phyloP scores from a whole-genome alignment of 2,888 invertebrate species.

The Cantharis rustica region DNA sequence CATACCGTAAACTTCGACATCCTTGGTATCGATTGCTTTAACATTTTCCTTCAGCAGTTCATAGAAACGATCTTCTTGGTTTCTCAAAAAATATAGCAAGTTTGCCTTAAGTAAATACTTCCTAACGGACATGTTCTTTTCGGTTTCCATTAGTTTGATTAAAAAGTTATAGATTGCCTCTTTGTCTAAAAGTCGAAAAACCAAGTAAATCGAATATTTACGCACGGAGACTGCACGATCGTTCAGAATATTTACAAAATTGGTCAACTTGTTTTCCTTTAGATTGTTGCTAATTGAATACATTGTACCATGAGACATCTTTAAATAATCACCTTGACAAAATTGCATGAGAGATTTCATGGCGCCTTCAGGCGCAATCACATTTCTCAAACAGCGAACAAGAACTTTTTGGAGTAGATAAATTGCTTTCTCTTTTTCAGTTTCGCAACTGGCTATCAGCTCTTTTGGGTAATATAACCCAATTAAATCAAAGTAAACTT shows the following conservation, averaged over 20 bases:
- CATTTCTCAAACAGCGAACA: background rate
- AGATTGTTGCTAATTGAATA: constrained; percentile 3
- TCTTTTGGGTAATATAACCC: background rate
- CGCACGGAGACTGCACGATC: constrained; percentile 12
- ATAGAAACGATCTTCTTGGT: constrained; percentile 17
- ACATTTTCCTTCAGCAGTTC: constrained; percentile 2
- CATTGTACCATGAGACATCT: constrained; percentile 8
- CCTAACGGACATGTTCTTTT: constrained; percentile 14
- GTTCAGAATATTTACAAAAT: constrained; percentile 4
- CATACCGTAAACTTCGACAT: constrained; percentile 2
- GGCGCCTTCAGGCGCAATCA: background rate
- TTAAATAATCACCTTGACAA: constrained; percentile 21
- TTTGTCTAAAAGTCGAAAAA: constrained; percentile 4
- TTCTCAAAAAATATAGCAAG: constrained; percentile 12
- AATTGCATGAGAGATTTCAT: constrained; percentile 9
- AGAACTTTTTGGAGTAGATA: background rate
- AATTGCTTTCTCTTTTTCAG: background rate
- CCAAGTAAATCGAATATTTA: constrained; percentile 18
- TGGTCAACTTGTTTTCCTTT: constrained; percentile 7
- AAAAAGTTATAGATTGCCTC: background rate
- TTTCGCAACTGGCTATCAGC: background rate
- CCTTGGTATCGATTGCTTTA: background rate
- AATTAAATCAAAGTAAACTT: background rate
- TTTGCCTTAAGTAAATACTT: constrained; percentile 10
- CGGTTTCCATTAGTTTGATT: background rate